Evolutionary conservation across 2,113 vertebrate genomes (phyloP).

Genomic region (Sardina pilchardus): DNA sequence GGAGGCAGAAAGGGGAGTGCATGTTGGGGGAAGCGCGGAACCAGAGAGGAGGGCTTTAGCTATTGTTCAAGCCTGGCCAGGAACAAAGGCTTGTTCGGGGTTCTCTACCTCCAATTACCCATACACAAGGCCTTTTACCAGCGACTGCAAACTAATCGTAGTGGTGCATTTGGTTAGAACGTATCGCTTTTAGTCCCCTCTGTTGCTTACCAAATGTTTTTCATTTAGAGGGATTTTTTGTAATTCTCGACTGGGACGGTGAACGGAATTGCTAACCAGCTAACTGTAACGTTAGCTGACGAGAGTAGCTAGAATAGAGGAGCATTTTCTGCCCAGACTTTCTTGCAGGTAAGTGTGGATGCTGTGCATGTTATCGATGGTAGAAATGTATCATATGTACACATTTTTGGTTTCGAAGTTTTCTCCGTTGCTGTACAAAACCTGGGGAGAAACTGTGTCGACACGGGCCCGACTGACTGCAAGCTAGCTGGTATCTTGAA

Average conservation of each 20-base stretch:
- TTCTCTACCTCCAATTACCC: slow-evolving; percentile 23
- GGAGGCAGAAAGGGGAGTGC: slow-evolving; percentile 36
- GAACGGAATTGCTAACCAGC: slow-evolving; percentile 4
- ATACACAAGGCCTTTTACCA: background rate
- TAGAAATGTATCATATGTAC: background rate
- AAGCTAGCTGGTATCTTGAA: slow-evolving; percentile 1
- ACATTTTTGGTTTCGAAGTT: background rate
- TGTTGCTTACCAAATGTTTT: background rate
- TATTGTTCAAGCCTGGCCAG: slow-evolving; percentile 55
- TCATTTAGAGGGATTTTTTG: background rate
- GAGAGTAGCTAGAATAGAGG: slow-evolving; percentile 2
- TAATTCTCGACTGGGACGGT: slow-evolving; percentile 12
- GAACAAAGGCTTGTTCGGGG: slow-evolving; percentile 57
- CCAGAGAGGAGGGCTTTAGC: slow-evolving; percentile 42
- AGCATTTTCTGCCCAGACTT: slow-evolving; percentile 7
- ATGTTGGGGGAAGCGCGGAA: slow-evolving; percentile 23
- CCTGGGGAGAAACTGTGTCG: background rate
- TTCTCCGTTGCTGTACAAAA: background rate
- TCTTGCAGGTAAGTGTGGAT: slow-evolving; percentile 4
- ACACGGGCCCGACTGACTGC: background rate
- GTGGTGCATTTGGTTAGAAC: background rate
- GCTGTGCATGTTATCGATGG: background rate
- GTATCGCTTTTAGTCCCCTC: background rate
- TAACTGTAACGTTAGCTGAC: slow-evolving; percentile 18
- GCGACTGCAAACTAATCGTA: background rate